Conservation (phyloP, 1,140 invertebrate genomes). For the Trichonephila inaurata region DNA sequence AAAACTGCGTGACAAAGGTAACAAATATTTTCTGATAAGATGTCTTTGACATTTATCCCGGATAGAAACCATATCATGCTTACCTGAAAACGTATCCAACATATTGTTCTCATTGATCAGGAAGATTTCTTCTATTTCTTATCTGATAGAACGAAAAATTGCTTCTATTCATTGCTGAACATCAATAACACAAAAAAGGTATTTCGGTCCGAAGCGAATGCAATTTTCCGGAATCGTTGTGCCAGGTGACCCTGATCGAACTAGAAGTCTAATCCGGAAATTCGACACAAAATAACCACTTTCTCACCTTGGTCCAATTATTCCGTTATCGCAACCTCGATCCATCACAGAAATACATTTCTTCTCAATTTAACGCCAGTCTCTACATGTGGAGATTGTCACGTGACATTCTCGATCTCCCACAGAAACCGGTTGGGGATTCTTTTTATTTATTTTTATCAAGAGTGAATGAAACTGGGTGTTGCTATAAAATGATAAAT, state of each 20-base stretch:
- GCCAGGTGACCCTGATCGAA: background rate
- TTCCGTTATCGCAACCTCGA: slow-evolving; percentile 4
- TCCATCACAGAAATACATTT: background rate
- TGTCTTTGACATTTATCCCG: no score
- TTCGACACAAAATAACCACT: background rate
- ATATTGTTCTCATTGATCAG: background rate
- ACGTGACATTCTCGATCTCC: background rate
- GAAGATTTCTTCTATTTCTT: background rate
- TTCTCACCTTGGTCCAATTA: slow-evolving; percentile 29
- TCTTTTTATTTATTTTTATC: no score
- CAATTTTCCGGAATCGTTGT: slow-evolving; percentile 52
- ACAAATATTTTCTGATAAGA: no score
- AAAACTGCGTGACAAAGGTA: no score
- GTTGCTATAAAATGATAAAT: background rate
- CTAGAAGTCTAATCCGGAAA: background rate
- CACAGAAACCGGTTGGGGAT: background rate
- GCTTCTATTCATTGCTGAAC: background rate
- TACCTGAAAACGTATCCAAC: background rate
- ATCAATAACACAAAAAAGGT: background rate
- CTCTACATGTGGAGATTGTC: background rate
- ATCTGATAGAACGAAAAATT: background rate
- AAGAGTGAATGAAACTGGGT: no score
- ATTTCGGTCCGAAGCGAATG: background rate
- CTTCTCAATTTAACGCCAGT: slow-evolving; percentile 51
- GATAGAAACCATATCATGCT: background rate